phyloP scores from a whole-genome alignment of 2,113 vertebrate species.

The Lichenostomus cassidix region DNA sequence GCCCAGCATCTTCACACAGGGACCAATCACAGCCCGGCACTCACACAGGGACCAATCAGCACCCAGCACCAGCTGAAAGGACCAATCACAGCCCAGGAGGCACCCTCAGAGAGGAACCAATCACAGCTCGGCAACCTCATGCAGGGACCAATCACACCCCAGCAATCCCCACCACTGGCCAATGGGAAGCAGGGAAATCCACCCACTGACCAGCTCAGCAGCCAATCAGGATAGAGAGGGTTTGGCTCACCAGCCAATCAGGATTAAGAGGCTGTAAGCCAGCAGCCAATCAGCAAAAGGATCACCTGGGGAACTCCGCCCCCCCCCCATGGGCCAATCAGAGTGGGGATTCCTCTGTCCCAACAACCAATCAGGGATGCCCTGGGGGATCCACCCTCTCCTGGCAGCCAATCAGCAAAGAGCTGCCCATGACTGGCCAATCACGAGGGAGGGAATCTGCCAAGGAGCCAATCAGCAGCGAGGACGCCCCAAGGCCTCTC shows the following conservation, averaged over 20 bases:
- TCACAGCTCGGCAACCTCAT: no score
- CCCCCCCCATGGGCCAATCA: not conserved
- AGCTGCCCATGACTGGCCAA: not conserved
- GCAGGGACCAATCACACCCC: not conserved
- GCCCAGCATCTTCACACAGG: no score
- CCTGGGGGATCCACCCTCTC: not conserved
- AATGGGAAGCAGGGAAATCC: not conserved
- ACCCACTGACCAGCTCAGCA: rapidly evolving
- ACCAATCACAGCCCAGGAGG: no score
- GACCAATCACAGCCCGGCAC: no score
- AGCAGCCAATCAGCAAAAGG: not conserved
- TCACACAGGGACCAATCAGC: no score
- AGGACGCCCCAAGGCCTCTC: not conserved
- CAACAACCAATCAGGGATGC: not conserved
- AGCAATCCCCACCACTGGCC: rapidly evolving
- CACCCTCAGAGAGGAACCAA: no score
- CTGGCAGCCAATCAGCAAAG: not conserved
- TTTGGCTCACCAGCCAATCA: not conserved
- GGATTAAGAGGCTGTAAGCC: no score
- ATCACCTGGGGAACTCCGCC: not conserved
- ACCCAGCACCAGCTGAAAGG: no score
- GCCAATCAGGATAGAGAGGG: not conserved
- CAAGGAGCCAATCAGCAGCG: not conserved
- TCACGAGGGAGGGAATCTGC: not conserved
- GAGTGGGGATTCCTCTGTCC: rapidly evolving